Evolutionary conservation across 1,140 invertebrate species (phyloP), one percentile per base, ranked within the genome.

Genomic region (Drosophila simulans): DNA sequence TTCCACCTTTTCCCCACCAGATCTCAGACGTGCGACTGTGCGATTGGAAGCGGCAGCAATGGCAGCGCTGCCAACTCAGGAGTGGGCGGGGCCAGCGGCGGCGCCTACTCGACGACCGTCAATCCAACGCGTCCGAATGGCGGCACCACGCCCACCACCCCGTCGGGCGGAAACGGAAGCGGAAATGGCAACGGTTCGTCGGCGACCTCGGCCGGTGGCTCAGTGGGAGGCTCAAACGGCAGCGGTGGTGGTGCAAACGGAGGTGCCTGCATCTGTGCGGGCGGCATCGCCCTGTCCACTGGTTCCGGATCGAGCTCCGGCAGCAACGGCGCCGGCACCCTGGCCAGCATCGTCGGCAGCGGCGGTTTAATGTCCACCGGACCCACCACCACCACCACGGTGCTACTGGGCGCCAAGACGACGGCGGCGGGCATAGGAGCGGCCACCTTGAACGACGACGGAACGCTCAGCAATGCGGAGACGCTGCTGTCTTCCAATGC

Each of bases 401-500:
- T 92, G 13, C 79, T 92, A 10, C 64, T 91, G 43, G 91, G 91
- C 35, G 88, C 90, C 52, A 88, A 90, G 75, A 89, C 91, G 60
- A 80, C 91, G 13, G 78, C 80, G 1, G 43, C 74, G 10, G 73
- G 68, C 34, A 77, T 73, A 31, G 84, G 84, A 2, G 74, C 70
- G 22, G 79, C 77, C 17, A 81, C 95, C 13, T 64, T 92, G 39
- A 92, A 92, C 66, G 93, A 93, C 27, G 95, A 96, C 69, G 95
- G 95, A 77, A 95, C 94, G 0, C 94, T 95, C 17, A 96, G 95
- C 52, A 96, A 95, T 90, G 95, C 96, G 1, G 96, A 97, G 92
- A 97, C 97, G 12, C 93, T 98, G 10, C 93, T 98, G 1, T 98
- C 97, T 0, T 97, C 97, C 0, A 98, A 98, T 84, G 97, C 97